Conservation (phyloP, 37 sponge, comb jelly and placozoan species). For the Ianthella basta region DNA sequence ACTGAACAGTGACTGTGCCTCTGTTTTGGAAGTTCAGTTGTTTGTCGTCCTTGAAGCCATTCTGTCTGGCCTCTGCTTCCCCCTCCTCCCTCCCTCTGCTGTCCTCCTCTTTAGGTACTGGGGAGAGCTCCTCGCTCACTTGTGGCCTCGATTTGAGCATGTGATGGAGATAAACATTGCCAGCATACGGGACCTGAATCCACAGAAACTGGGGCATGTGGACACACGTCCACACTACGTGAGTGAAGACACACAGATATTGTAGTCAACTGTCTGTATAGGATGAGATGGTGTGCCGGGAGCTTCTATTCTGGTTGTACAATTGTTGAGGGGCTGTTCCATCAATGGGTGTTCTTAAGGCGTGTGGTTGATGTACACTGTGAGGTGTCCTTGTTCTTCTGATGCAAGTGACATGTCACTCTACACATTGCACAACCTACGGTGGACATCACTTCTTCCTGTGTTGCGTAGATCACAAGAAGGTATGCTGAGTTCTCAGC, state of each 20-base stretch:
- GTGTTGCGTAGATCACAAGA: constrained; percentile 89
- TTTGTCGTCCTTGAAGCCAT: neutral
- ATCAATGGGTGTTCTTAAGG: no score
- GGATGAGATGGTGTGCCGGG: no score
- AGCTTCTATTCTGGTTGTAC: no score
- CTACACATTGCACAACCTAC: neutral
- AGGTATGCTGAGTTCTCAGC: constrained; percentile 98
- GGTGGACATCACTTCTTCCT: neutral
- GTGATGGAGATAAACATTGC: constrained; percentile 84
- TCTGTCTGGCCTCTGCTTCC: neutral
- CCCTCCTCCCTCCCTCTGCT: constrained; percentile 27
- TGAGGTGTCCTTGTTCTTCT: no score
- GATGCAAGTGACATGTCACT: no score
- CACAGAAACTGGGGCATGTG: constrained; percentile 80
- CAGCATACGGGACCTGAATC: constrained; percentile 88
- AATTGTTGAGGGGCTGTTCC: no score
- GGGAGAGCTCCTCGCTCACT: constrained; percentile 60
- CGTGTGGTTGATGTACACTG: no score
- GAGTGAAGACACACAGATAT: constrained; percentile 22
- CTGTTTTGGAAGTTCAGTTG: no score
- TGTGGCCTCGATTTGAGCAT: constrained; percentile 92
- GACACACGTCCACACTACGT: constrained; percentile 98
- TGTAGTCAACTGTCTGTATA: neutral
- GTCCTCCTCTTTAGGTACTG: constrained; percentile 53
- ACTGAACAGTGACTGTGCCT: no score